Evolutionary conservation across 2,797 vertebrate species (phyloP), one percentile per base, ranked within the genome.

Genomic region (Anableps anableps): DNA sequence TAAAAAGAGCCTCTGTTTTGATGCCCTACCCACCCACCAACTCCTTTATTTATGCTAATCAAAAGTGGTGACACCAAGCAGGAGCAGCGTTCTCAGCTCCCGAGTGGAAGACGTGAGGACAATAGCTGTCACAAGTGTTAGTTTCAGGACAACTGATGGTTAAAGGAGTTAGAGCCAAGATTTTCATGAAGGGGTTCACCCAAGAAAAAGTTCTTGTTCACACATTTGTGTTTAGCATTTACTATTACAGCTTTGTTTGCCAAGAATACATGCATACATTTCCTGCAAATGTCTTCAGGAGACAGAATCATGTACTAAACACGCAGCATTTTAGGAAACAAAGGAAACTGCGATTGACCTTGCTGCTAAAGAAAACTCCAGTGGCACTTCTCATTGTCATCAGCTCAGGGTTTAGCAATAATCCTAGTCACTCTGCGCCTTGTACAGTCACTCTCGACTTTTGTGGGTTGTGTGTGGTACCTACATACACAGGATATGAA

Each of bases 41-140:
- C 80, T 68, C 85, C 89, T 90, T 93, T 93, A 93, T 93, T 94
- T 94, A 95, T 95, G 95, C 91, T 91, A 96, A 95, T 95, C 90
- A 91, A 92, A 92, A 90, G 88, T 91, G 79, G 90, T 90, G 92
- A 94, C 89, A 91, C 81, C 76, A 88, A 93, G 92, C 88, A 81
- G 88, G 88, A 92, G 90, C 78, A 45, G 82, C 53, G 88, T 80
- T 94, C 92, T 91, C 89, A 82, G 86, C 84, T 77, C 74, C 83
- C 85, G 66, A 85, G 88, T 90, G 83, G 84, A 83, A 92, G 91
- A 92, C 81, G 48, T 84, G 74, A 72, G 88, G 78, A 95, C 93
- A 95, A 95, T 95, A 91, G 90, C 92, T 93, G 94, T 94, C 93
- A 95, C 87, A 89, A 91, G 93, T 92, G 89, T 95, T 93, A 91